Evolutionary conservation across 1,140 invertebrate species (phyloP).

Genomic region (Thaumetopoea pityocampa): DNA sequence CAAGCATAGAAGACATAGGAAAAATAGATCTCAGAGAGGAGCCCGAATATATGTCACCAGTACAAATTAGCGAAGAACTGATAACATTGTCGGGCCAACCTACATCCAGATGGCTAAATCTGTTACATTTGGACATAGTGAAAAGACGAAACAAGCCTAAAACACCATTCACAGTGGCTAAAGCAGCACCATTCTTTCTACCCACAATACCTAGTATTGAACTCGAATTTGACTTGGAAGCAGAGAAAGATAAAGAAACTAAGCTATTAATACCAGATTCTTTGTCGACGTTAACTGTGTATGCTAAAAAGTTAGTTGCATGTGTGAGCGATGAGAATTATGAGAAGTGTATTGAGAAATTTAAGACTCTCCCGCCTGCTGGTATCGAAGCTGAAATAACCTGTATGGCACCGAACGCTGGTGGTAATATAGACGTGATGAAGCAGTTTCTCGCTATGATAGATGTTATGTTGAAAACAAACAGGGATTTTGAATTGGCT

Average conservation of each 20-base stretch:
- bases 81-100: conserved; percentile 92
- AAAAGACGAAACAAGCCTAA: conserved; percentile 95
- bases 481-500: conserved; percentile 92
- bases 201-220: conserved; percentile 91
- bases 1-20: conserved; percentile 71
- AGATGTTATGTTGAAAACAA: conserved; percentile 82
- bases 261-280: conserved; percentile 76
- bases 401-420: conserved; percentile 83
- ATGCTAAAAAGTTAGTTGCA: conserved; percentile 79
- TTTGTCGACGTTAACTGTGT: conserved; percentile 80
- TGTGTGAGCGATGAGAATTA: conserved; percentile 70
- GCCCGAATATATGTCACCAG: conserved; percentile 83
- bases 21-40: conserved; percentile 75
- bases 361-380: conserved; percentile 91
- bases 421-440: conserved; percentile 83
- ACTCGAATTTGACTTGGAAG: conserved; percentile 86
- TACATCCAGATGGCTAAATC: conserved; percentile 94
- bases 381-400: conserved; percentile 94
- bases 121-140: conserved; percentile 93
- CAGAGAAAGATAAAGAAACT: conserved; percentile 64
- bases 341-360: conserved; percentile 78
- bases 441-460: conserved; percentile 89
- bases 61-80: conserved; percentile 88
- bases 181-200: conserved; percentile 95
- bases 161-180: conserved; percentile 86